Conservation (phyloP, 2,113 vertebrate species). For the Isurus oxyrinchus region DNA sequence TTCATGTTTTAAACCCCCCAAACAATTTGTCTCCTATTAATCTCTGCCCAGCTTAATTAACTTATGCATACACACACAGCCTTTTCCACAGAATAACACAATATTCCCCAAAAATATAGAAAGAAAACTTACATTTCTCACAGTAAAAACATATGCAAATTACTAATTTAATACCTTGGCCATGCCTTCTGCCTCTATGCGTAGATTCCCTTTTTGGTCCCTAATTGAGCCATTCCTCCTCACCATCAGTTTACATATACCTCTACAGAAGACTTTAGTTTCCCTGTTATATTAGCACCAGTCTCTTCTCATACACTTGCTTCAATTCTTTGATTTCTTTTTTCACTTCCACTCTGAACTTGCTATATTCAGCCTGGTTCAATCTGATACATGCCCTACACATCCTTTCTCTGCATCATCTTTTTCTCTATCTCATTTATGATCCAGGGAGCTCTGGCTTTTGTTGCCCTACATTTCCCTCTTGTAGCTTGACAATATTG, state of each 20-base stretch:
- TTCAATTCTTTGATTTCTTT: not conserved
- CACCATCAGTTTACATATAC: not conserved
- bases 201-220: not conserved
- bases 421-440: not conserved
- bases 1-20: no score
- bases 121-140: no score
- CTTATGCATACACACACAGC: no score
- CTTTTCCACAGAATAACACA: no score
- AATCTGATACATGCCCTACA: not conserved
- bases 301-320: not conserved
- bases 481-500: not conserved
- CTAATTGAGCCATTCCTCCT: not conserved
- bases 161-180: not conserved
- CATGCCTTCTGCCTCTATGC: not conserved
- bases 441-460: not conserved
- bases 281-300: not conserved
- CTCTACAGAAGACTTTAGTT: not conserved
- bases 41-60: no score
- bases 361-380: not conserved
- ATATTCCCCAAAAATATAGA: no score
- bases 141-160: not conserved
- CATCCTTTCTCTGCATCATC: not conserved
- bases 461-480: not conserved
- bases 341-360: not conserved
- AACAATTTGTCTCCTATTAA: no score